phyloP scores from a whole-genome alignment of 2,113 vertebrate species.

The Atractosteus spatula region DNA sequence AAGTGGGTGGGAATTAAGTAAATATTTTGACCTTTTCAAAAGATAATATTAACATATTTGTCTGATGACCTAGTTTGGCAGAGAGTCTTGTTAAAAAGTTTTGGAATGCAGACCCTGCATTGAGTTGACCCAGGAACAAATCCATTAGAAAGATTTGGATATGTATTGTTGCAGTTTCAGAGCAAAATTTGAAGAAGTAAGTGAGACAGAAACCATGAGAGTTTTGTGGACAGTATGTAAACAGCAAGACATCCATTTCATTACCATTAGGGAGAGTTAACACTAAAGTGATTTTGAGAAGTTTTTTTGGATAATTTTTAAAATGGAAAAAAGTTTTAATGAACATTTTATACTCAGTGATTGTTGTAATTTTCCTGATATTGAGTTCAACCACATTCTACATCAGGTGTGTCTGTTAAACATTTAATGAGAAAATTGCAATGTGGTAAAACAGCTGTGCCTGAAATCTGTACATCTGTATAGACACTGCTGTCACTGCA shows the following conservation, averaged over 20 bases:
- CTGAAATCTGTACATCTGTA: too few species aligned
- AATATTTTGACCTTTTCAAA: constrained; percentile 54
- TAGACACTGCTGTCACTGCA: too few species aligned
- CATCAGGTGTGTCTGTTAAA: constrained; percentile 2
- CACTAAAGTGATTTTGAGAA: too few species aligned
- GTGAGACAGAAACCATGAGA: not conserved
- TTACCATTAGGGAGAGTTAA: not conserved
- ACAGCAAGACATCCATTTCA: not conserved
- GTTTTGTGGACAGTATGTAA: not conserved
- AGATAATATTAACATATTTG: constrained; percentile 69
- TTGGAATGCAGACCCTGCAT: constrained; percentile 25
- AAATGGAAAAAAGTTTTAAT: too few species aligned
- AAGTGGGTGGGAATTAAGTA: constrained; percentile 47
- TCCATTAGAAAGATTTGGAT: constrained; percentile 10
- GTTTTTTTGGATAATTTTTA: too few species aligned
- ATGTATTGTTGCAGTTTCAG: not conserved
- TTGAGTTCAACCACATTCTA: not conserved
- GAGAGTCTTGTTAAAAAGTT: constrained; percentile 31
- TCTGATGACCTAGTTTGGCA: constrained; percentile 46
- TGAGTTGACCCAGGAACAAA: not conserved
- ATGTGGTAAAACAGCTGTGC: constrained; percentile 6
- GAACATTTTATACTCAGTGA: constrained; percentile 25
- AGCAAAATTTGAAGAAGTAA: not conserved
- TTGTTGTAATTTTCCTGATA: constrained; percentile 23
- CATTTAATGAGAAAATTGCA: not conserved